A percentile compares a stretch with the other conserved stretches of the same genome.
These are phyloP conservation scores for Trialeurodes vaporariorum DNA, from an alignment of 1,140 invertebrate genomes.

Conservation along the genomic window DNA sequence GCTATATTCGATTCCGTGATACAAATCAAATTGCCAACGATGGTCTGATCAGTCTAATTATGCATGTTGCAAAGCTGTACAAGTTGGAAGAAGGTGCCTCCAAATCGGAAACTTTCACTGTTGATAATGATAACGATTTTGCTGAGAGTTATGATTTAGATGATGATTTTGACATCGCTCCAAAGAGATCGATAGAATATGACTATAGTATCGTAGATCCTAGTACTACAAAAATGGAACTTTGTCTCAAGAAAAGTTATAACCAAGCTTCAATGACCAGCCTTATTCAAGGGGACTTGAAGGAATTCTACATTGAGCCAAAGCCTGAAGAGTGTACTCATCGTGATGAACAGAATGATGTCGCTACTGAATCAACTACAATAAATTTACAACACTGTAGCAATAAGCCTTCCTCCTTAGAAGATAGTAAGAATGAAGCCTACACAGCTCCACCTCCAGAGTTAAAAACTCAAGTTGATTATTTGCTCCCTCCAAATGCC, in stretches of 20 bases:
- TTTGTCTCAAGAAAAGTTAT: neutral
- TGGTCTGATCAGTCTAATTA: neutral
- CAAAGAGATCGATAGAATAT: neutral
- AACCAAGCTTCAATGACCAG: neutral
- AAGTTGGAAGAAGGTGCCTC: neutral
- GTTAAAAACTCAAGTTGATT: neutral
- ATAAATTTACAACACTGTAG: neutral
- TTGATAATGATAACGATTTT: neutral
- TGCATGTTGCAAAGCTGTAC: neutral
- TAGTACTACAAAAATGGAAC: neutral
- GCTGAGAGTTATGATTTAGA: no score
- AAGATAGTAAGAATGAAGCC: no score
- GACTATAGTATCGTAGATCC: neutral
- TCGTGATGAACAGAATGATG: neutral
- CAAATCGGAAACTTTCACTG: neutral
- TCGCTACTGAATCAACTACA: neutral
- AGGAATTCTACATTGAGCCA: neutral
- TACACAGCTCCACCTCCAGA: neutral
- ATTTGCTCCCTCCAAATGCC: neutral
- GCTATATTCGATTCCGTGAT: neutral
- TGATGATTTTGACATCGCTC: neutral
- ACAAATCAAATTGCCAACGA: neutral
- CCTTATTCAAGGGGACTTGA: neutral
- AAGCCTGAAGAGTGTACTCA: neutral
- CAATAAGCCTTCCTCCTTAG: neutral